phyloP scores from a whole-genome alignment of 2,797 vertebrate genomes.

The Hoplostethus mediterraneus region DNA sequence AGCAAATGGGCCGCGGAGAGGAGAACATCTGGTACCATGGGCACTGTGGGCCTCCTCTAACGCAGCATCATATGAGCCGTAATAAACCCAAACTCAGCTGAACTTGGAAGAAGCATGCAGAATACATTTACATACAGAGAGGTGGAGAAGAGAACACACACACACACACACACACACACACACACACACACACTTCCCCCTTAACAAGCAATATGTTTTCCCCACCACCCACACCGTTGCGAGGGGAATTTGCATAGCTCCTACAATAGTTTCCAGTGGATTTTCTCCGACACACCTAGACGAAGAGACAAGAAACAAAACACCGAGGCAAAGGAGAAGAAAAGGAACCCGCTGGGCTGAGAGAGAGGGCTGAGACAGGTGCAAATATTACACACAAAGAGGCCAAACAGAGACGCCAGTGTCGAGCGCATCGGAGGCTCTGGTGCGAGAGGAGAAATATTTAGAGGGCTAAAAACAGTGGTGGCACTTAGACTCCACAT shows the following conservation, averaged over 20 bases:
- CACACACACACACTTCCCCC: slow-evolving; percentile 32
- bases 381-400: slow-evolving; percentile 82
- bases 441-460: slow-evolving; percentile 82
- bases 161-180: slow-evolving; percentile 34
- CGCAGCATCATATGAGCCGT: slow-evolving; percentile 43
- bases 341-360: slow-evolving; percentile 25
- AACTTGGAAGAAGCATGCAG: slow-evolving; percentile 42
- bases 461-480: slow-evolving; percentile 83
- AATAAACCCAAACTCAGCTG: slow-evolving; percentile 53
- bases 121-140: slow-evolving; percentile 61
- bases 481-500: slow-evolving; percentile 80
- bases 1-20: slow-evolving; percentile 47
- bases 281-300: slow-evolving; percentile 55
- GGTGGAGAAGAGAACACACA: slow-evolving; percentile 18
- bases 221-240: slow-evolving; percentile 68
- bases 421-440: slow-evolving; percentile 72
- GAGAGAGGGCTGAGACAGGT: slow-evolving; percentile 79
- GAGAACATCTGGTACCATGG: slow-evolving; percentile 32
- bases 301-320: slow-evolving; percentile 33
- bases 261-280: slow-evolving; percentile 49
- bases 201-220: slow-evolving; percentile 69
- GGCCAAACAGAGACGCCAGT: slow-evolving; percentile 83
- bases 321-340: slow-evolving; percentile 15
- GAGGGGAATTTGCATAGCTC: slow-evolving; percentile 70
- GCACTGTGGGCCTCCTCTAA: slow-evolving; percentile 21